Base-by-base conservation (phyloP, 2,113 vertebrate genomes). In the Engystomops pustulosus region DNA sequence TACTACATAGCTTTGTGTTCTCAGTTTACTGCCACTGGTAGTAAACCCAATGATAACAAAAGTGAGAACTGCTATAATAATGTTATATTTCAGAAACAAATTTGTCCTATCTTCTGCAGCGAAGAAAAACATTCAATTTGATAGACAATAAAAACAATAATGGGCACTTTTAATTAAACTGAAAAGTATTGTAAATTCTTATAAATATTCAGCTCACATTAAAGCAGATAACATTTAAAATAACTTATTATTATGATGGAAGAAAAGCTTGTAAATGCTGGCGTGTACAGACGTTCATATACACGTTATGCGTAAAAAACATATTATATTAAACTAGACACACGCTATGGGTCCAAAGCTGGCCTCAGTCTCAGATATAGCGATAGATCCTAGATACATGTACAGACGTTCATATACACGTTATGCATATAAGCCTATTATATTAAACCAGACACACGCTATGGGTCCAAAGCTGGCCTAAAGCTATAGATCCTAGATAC, bases 31-130 rank as follows among this genome's bases (percentile, higher is more conserved):
- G 62, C 27, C 49, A 18, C 27, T 69, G 18, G 8, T 69, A 68
- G 41, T 78, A 78, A 68, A 78, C 34, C 68, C 51, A 78, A 47
- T 55, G 36, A 38, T 32, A 78, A 69, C 34, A 32, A 34, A 69
- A 23, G 60, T 53, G n/a, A n/a, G n/a, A n/a, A n/a, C n/a, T n/a
- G n/a, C n/a, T 70, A 67, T 44, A 11, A 27, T 30, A 58, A 84
- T 53, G 30, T 81, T 81, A 70, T 27, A 81, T 70, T 70, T 70
- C n/a, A 23, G 23, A 30, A 70, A 10, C 67, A n/a, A 2, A 70
- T 38, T 70, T 51, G 17, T 58, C 49, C 15, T 6, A 20, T 32
- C 68, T 49, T 77, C 14, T 68, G 58, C 6, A 11, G 47, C 45
- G 41, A 69, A 25, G 51, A 83, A 83, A 44, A 60, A 65, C 10